Percentiles rank a stretch among this genome's conserved stretches.
Evolutionary conservation across 2,888 invertebrate genomes (phyloP).

Genomic region (Carcina quercana): DNA sequence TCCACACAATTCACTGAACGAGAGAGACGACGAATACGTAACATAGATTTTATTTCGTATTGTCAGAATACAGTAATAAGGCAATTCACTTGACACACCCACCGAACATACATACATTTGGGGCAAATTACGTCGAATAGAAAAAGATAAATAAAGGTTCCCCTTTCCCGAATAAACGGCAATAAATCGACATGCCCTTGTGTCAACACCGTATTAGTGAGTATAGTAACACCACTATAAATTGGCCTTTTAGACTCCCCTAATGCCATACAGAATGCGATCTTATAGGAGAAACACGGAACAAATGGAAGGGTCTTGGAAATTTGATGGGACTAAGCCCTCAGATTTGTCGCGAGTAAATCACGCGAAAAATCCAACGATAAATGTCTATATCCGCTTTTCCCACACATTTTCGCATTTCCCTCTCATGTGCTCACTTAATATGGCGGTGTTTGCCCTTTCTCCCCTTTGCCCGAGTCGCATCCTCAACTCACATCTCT

Average conservation of each 20-base stretch:
- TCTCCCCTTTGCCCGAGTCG: slow-evolving; percentile 41
- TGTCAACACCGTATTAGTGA: slow-evolving; percentile 65
- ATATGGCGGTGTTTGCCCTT: slow-evolving; percentile 71
- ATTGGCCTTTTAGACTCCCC: slow-evolving; percentile 21
- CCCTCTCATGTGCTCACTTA: slow-evolving; percentile 74
- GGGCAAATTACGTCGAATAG: slow-evolving; percentile 49
- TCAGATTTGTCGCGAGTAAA: slow-evolving; percentile 68
- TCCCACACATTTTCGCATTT: slow-evolving; percentile 72
- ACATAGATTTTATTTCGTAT: too few relatives aligned
- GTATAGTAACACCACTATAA: slow-evolving; percentile 36
- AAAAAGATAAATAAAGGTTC: slow-evolving; percentile 61
- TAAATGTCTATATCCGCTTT: slow-evolving; percentile 74
- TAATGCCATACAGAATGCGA: slow-evolving; percentile 7
- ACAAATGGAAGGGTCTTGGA: slow-evolving; percentile 26
- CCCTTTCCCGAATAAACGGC: slow-evolving; percentile 59
- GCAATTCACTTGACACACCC: slow-evolving; percentile 27
- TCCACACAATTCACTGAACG: too few relatives aligned
- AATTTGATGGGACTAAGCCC: slow-evolving; percentile 46
- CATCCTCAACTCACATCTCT: slow-evolving; percentile 7
- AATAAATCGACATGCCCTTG: slow-evolving; percentile 65
- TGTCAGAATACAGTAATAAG: slow-evolving; percentile 13
- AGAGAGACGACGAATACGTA: too few relatives aligned
- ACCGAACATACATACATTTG: slow-evolving; percentile 36
- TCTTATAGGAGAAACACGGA: slow-evolving; percentile 9
- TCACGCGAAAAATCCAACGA: slow-evolving; percentile 71